Percentiles rank a stretch among this genome's conserved stretches.
phyloP scores from a whole-genome alignment of 2,888 invertebrate genomes.

The Cyaniris semiargus region DNA sequence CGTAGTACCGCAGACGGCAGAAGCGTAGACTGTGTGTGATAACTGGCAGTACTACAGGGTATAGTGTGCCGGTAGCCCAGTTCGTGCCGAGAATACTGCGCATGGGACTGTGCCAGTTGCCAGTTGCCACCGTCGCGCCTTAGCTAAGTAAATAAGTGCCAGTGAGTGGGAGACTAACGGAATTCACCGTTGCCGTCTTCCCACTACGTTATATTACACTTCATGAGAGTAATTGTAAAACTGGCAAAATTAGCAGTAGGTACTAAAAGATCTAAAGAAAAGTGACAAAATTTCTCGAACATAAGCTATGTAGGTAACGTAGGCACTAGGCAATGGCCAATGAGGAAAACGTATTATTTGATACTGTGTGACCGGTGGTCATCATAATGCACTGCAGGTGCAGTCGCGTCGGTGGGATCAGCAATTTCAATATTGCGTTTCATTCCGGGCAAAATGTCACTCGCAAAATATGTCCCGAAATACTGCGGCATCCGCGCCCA shows the following conservation, averaged over 20 bases:
- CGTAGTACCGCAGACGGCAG: too few species aligned
- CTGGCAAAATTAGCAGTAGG: neutral
- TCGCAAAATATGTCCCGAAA: conserved; percentile 1
- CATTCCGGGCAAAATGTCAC: conserved; percentile 17
- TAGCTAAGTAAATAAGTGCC: neutral
- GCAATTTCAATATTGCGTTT: neutral
- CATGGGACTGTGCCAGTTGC: neutral
- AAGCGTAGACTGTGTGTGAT: neutral
- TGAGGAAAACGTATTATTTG: neutral
- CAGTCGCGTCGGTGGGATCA: neutral
- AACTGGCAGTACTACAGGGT: neutral
- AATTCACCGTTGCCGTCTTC: neutral
- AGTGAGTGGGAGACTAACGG: neutral
- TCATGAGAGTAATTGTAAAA: neutral
- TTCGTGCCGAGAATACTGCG: conserved; percentile 8
- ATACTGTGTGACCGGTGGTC: neutral
- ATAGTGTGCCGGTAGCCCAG: neutral
- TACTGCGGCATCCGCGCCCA: neutral
- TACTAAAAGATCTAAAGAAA: neutral
- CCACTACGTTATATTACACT: neutral
- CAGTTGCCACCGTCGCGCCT: neutral
- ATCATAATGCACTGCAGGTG: neutral
- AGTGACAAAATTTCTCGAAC: neutral
- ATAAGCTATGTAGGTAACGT: neutral
- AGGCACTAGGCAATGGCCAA: neutral